Evolutionary conservation across 2,797 vertebrate genomes (phyloP).

Genomic region (Ceryle rudis): DNA sequence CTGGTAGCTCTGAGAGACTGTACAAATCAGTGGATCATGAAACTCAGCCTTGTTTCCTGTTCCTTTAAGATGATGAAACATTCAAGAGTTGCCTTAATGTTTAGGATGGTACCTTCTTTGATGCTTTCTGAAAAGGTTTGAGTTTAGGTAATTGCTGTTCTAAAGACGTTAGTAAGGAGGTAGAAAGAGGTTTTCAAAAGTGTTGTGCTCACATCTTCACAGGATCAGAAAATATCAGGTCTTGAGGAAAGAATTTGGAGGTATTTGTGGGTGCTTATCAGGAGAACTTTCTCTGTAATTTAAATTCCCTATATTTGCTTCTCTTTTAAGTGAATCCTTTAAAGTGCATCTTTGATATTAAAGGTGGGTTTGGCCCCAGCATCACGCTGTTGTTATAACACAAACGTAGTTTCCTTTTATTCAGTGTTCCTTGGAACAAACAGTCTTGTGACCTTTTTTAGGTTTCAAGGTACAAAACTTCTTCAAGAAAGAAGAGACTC

Average conservation of each 20-base stretch:
- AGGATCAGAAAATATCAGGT: not conserved
- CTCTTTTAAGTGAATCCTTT: not conserved
- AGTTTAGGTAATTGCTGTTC: not conserved
- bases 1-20: not conserved
- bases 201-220: accelerated
- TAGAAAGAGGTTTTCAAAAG: not conserved
- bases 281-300: not conserved
- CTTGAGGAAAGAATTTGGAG: not conserved
- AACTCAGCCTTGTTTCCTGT: not conserved
- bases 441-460: not conserved
- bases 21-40: not conserved
- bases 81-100: not conserved
- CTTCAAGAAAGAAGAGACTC: not conserved
- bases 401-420: not conserved
- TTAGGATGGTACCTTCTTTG: not conserved
- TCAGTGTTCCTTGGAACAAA: not conserved
- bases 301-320: not conserved
- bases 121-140: not conserved
- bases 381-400: not conserved
- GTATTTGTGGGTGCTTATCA: not conserved
- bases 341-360: not conserved
- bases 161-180: not conserved
- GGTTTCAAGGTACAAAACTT: not conserved
- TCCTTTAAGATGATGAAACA: not conserved
- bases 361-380: not conserved